Percentiles rank a stretch among this genome's conserved stretches.
phyloP scores from a whole-genome alignment of 1,140 invertebrate genomes.

The Macrobrachium rosenbergii region DNA sequence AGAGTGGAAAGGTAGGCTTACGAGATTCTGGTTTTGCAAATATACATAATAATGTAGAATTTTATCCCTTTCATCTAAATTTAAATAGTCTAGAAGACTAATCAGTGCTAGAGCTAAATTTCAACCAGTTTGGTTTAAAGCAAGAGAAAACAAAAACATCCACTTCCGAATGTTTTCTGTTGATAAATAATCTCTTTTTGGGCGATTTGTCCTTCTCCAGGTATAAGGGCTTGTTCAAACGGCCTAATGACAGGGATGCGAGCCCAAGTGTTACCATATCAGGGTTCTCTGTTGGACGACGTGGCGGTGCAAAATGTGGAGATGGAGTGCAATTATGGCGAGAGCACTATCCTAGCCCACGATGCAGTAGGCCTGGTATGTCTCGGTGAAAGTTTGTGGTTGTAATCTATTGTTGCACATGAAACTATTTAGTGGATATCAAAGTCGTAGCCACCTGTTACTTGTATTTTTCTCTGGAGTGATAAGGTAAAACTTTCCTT shows the following conservation, averaged over 20 bases:
- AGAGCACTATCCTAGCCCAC: too few species aligned
- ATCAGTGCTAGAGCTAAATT: background rate
- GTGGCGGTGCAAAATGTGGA: constrained; percentile 19
- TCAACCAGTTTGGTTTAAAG: background rate
- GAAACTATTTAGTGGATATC: too few species aligned
- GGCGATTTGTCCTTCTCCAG: background rate
- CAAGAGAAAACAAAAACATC: background rate
- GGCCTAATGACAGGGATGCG: background rate
- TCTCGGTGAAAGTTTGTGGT: too few species aligned
- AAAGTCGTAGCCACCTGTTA: too few species aligned
- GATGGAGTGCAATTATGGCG: background rate
- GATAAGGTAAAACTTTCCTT: too few species aligned
- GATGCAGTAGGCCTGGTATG: too few species aligned
- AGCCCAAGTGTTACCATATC: constrained; percentile 6
- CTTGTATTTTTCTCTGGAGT: too few species aligned
- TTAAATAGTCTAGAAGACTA: background rate
- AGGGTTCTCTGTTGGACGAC: background rate
- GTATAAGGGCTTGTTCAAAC: background rate
- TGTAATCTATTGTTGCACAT: too few species aligned
- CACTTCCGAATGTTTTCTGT: background rate
- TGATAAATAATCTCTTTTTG: background rate
- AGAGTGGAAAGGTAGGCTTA: background rate
- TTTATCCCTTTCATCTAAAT: background rate
- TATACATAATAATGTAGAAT: too few species aligned
- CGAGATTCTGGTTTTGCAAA: background rate